Evolutionary conservation across 1,140 invertebrate genomes (phyloP).

Genomic region (Nasonia longicornis): DNA sequence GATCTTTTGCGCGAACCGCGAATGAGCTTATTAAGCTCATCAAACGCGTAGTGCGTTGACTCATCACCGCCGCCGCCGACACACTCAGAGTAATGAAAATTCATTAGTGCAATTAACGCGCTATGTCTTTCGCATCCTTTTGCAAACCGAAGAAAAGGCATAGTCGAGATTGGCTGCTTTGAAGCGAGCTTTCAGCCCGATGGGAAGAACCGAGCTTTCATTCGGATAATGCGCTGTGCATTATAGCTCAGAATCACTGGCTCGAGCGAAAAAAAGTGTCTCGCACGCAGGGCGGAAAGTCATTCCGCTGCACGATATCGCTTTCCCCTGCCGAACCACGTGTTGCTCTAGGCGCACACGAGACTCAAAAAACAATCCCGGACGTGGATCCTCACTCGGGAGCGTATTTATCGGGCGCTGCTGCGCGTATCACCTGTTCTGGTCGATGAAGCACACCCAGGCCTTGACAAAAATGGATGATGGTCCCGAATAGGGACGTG

Average conservation of each 20-base stretch:
- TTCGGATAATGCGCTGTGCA: too few species aligned
- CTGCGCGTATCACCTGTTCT: background rate
- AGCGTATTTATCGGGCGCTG: background rate
- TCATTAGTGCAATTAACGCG: slow-evolving; percentile 3
- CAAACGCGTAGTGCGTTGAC: background rate
- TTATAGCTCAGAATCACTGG: background rate
- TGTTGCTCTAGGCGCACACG: background rate
- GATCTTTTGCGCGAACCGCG: background rate
- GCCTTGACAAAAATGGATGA: background rate
- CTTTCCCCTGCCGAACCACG: background rate
- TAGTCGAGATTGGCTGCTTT: too few species aligned
- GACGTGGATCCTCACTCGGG: background rate
- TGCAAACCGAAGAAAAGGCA: background rate
- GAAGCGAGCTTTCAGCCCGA: too few species aligned
- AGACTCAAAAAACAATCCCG: background rate
- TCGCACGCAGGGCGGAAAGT: background rate
- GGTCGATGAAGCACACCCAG: background rate
- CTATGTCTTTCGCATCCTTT: background rate
- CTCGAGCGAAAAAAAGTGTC: background rate
- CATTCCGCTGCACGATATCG: background rate
- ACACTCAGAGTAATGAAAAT: slow-evolving; percentile 20
- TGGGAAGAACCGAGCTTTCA: too few species aligned
- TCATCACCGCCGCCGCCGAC: background rate
- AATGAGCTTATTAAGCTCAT: background rate
- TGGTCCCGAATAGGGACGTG: background rate